Percentiles rank a stretch among this genome's conserved stretches.
Conservation (phyloP, 2,888 invertebrate genomes). For the Steinernema carpocapsae region DNA sequence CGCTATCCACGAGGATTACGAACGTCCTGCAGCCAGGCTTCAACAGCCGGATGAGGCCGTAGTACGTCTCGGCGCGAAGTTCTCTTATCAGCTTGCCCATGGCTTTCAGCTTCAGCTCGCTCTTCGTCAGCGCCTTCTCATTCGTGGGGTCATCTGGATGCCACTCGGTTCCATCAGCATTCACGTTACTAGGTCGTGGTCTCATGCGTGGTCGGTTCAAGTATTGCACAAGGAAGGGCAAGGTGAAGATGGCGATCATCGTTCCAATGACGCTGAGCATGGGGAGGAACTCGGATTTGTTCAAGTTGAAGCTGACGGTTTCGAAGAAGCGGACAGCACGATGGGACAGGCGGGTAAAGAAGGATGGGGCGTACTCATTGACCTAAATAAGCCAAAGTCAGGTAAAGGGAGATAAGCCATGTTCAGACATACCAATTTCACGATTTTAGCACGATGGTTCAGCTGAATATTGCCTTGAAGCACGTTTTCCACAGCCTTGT, state of each 20-base stretch:
- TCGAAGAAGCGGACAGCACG: slow-evolving; percentile 56
- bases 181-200: not conserved
- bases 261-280: slow-evolving; percentile 62
- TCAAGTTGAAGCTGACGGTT: slow-evolving; percentile 60
- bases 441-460: slow-evolving; percentile 25
- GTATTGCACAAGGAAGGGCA: slow-evolving; percentile 43
- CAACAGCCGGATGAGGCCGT: slow-evolving; percentile 86
- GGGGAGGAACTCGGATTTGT: slow-evolving; percentile 66
- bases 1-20: slow-evolving; percentile 85
- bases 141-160: slow-evolving; percentile 65
- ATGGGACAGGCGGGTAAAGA: slow-evolving; percentile 56
- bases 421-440: slow-evolving; percentile 35
- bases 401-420: too few species aligned
- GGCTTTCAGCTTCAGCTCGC: slow-evolving; percentile 39
- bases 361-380: slow-evolving; percentile 59
- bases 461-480: slow-evolving; percentile 34
- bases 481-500: slow-evolving; percentile 36
- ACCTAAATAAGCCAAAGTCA: too few species aligned
- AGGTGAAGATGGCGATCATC: slow-evolving; percentile 50
- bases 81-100: slow-evolving; percentile 79
- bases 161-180: slow-evolving; percentile 47
- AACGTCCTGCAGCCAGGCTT: slow-evolving; percentile 95
- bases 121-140: slow-evolving; percentile 26
- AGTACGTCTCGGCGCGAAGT: slow-evolving; percentile 89
- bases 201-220: not conserved